A percentile compares a stretch with the other conserved stretches of the same genome.
phyloP scores from a whole-genome alignment of 2,113 vertebrate genomes.

The Alethe castanea region DNA sequence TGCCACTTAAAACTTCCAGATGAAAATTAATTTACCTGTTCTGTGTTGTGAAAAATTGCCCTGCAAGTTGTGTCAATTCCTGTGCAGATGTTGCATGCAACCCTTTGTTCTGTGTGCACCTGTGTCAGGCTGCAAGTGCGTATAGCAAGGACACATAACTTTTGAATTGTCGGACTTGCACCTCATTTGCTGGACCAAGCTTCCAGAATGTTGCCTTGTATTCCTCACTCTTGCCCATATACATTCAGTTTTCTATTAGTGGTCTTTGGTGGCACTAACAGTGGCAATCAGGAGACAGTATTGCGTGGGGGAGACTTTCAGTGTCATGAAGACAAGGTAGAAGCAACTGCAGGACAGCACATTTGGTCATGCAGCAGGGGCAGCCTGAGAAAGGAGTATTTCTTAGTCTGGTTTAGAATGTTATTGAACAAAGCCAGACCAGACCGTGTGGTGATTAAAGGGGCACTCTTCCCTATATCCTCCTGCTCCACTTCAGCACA shows the following conservation, averaged over 20 bases:
- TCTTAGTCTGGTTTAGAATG: background rate
- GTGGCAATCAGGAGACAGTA: background rate
- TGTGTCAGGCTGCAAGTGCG: background rate
- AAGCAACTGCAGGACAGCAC: background rate
- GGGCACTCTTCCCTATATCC: background rate
- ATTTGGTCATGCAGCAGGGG: background rate
- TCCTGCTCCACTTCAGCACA: fast-evolving
- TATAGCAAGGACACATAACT: background rate
- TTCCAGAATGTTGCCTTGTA: background rate
- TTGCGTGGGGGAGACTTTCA: background rate
- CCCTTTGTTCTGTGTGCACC: background rate
- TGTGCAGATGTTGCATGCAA: background rate
- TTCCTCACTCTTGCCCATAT: background rate
- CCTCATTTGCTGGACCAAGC: background rate
- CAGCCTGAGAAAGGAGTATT: background rate
- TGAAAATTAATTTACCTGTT: background rate
- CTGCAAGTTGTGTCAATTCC: background rate
- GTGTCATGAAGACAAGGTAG: background rate
- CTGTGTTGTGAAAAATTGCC: background rate
- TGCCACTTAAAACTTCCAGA: background rate
- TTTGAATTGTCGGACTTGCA: background rate
- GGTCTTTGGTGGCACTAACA: background rate
- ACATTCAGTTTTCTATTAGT: background rate
- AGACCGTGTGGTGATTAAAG: background rate
- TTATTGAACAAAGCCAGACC: background rate